Base-by-base conservation (phyloP, 2,888 invertebrate species). In the Drosophila longiperda region DNA sequence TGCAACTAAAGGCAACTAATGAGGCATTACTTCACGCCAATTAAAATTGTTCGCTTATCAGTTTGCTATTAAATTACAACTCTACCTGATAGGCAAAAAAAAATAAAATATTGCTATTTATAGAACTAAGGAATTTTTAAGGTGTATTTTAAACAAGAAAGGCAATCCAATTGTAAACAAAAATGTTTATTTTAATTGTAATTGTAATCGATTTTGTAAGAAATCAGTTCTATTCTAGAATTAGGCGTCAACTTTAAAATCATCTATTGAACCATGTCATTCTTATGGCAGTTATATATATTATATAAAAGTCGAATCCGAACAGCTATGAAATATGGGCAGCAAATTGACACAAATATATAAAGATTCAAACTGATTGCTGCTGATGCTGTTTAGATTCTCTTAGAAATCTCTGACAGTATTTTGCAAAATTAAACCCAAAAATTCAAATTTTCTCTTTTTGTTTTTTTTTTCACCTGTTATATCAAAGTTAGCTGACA, bases 1-100 rank as follows among this genome's bases (percentile, higher is more conserved):
- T 66, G 55, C 48, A 40, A 20, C 62, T 57, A 58, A 52, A 50
- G 54, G 33, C 45, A 70, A 36, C 61, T 67, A 79, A 79, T 68
- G 61, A 80, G 62, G 55, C 49, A n/a, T 57, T 58, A 66, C 53
- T 62, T 49, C 53, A 9, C 15, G 52, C 48, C 50, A 75, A 78
- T 79, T 78, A 67, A 65, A 66, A 61, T 58, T 38, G n/a, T 38
- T 48, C n/a, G 57, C 73, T 67, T 78, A 78, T 78, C 75, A 77
- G 63, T 66, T 50, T 70, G 65, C 62, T 61, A 78, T 73, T 68
- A 65, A 62, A 54, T 59, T 60, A 29, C 45, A 58, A 64, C 59
- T 64, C 40, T 8, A 6, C n/a, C 53, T 55, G 68, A 70, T 70
- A 61, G 54, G 49, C 26, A 1, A 1, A 1, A 8, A 8, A 40